Evolutionary conservation across 1,140 invertebrate species (phyloP).

Genomic region (Cephus cinctus): DNA sequence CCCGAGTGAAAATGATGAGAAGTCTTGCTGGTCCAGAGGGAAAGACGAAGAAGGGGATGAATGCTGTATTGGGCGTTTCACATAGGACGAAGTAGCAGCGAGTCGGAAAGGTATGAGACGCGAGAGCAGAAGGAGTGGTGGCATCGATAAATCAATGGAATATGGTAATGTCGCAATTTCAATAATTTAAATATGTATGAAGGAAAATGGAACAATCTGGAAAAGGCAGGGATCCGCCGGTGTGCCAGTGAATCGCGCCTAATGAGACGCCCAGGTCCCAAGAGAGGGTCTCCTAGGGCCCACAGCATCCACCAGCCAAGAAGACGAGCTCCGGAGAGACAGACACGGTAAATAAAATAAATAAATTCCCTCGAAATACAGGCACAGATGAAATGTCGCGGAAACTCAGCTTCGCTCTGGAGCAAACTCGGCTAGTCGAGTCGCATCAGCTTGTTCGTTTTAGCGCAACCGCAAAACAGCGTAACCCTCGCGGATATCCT

Average conservation of each 20-base stretch:
- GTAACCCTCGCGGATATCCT: too few relatives aligned
- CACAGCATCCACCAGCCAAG: too few relatives aligned
- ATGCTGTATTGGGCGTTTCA: slow-evolving; percentile 22
- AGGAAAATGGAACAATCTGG: slow-evolving; percentile 54
- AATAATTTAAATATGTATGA: slow-evolving; percentile 57
- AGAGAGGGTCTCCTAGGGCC: slow-evolving; percentile 23
- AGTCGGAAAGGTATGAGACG: slow-evolving; percentile 14
- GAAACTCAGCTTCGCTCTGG: slow-evolving; percentile 20
- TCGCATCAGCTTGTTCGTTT: too few relatives aligned
- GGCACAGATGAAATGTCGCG: slow-evolving; percentile 25
- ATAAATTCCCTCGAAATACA: slow-evolving; percentile 29
- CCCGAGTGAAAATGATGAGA: too few relatives aligned
- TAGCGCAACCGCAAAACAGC: too few relatives aligned
- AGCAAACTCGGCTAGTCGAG: too few relatives aligned
- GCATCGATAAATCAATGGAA: slow-evolving; percentile 54
- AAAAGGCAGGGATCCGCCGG: slow-evolving; percentile 41
- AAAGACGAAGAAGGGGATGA: slow-evolving; percentile 11
- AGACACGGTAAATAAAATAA: slow-evolving; percentile 35
- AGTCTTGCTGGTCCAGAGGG: too few relatives aligned
- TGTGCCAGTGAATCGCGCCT: slow-evolving; percentile 50
- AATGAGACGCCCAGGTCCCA: slow-evolving; percentile 46
- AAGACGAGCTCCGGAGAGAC: too few relatives aligned
- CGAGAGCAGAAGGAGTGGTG: slow-evolving; percentile 26
- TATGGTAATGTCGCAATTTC: slow-evolving; percentile 53
- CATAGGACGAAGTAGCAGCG: slow-evolving; percentile 19